A percentile compares a stretch with the other conserved stretches of the same genome.
These are phyloP conservation scores for Myiotriccus ornatus DNA, from an alignment of 2,797 vertebrate species.

Conservation along the genomic window DNA sequence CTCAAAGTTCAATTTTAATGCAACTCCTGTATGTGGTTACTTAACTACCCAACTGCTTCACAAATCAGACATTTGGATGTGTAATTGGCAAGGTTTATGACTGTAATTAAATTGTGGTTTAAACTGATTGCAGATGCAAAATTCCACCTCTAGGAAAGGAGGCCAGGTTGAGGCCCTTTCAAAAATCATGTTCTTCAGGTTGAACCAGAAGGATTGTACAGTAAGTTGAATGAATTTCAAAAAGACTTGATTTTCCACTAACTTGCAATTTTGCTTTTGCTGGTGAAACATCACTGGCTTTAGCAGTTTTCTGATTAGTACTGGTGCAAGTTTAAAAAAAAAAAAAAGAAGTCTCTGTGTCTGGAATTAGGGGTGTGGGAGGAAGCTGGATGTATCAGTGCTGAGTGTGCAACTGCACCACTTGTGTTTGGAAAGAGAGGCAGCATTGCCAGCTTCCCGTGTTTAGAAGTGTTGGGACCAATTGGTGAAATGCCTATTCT, in stretches of 20 bases:
- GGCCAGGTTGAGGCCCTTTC: slow-evolving; percentile 37
- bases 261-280: slow-evolving; percentile 24
- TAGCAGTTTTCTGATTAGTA: slow-evolving; percentile 12
- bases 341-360: neutral
- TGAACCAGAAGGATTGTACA: slow-evolving; percentile 40
- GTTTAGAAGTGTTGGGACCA: neutral
- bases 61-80: slow-evolving; percentile 40
- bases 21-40: neutral
- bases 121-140: slow-evolving; percentile 57
- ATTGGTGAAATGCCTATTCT: neutral
- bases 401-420: neutral
- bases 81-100: slow-evolving; percentile 28
- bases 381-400: slow-evolving; percentile 5
- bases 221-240: slow-evolving; percentile 40
- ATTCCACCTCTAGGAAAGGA: slow-evolving; percentile 50
- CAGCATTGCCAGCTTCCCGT: neutral
- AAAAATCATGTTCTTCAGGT: slow-evolving; percentile 52
- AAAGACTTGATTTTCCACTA: slow-evolving; percentile 31
- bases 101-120: slow-evolving; percentile 50
- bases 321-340: neutral
- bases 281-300: slow-evolving; percentile 26
- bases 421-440: slow-evolving; percentile 16
- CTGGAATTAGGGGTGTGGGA: slow-evolving; percentile 42
- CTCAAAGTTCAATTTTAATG: neutral
- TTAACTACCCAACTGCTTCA: slow-evolving; percentile 1